These are phyloP conservation scores for Nothobranchius kuhntae DNA, from an alignment of 2,113 vertebrate species.

Conservation along the genomic window DNA sequence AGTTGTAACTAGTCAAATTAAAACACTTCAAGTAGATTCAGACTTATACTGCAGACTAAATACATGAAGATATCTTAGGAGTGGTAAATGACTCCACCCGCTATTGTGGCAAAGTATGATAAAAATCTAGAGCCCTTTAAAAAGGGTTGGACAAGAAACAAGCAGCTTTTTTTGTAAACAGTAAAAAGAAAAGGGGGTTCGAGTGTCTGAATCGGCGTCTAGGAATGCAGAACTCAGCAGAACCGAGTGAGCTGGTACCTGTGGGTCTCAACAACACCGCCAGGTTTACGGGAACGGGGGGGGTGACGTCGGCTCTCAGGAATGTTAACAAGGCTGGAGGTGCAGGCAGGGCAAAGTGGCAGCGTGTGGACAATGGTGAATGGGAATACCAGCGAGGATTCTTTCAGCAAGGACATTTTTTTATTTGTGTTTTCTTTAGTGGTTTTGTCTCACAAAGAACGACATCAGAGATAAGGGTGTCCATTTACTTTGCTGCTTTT, in stretches of 20 bases:
- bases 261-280: slow-evolving; percentile 55
- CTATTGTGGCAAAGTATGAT: background rate
- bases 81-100: background rate
- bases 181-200: slow-evolving; percentile 1
- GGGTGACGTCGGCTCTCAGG: slow-evolving; percentile 57
- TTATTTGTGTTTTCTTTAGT: slow-evolving; percentile 26
- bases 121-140: slow-evolving; percentile 8
- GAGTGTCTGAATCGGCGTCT: slow-evolving; percentile 74
- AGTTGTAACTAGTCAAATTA: no score
- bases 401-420: slow-evolving; percentile 31
- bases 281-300: slow-evolving; percentile 69
- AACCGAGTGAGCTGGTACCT: slow-evolving; percentile 61
- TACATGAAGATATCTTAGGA: background rate
- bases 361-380: slow-evolving; percentile 52
- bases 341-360: slow-evolving; percentile 43
- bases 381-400: slow-evolving; percentile 18
- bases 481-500: background rate
- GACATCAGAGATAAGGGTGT: background rate
- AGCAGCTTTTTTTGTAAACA: background rate
- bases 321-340: slow-evolving; percentile 64
- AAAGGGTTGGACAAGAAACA: background rate
- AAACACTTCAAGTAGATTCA: no score
- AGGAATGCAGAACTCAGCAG: slow-evolving; percentile 72
- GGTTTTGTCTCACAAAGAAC: slow-evolving; percentile 17
- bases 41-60: background rate